These are phyloP conservation scores for Papilio gigon DNA, from an alignment of 2,888 invertebrate species.

Conservation along the genomic window DNA sequence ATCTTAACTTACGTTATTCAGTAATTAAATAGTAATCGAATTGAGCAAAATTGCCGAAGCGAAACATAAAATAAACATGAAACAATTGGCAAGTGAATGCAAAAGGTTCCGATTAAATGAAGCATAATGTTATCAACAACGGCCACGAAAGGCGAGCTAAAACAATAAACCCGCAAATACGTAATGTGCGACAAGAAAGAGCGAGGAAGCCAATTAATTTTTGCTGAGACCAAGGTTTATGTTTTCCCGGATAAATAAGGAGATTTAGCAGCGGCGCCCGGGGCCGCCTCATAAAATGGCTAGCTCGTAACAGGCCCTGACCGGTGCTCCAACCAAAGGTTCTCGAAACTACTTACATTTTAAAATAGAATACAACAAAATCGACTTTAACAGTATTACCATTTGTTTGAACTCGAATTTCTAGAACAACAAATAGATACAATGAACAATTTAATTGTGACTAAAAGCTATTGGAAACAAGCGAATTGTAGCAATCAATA, in stretches of 20 bases:
- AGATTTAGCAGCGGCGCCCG: constrained; percentile 76
- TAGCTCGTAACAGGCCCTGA: constrained; percentile 70
- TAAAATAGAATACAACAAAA: constrained; percentile 7
- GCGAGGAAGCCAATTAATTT: constrained; percentile 79
- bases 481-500: constrained; percentile 17
- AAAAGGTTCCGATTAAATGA: constrained; percentile 17
- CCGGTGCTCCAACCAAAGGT: constrained; percentile 67
- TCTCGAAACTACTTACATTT: constrained; percentile 53
- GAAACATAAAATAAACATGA: neutral
- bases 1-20: too few species aligned
- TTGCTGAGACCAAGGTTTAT: constrained; percentile 78
- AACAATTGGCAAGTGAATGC: neutral
- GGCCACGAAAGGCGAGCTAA: constrained; percentile 52
- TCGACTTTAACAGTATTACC: constrained; percentile 23
- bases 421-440: constrained; percentile 16
- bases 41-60: neutral
- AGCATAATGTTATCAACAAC: constrained; percentile 50
- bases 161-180: constrained; percentile 67
- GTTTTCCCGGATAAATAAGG: constrained; percentile 80
- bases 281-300: constrained; percentile 73
- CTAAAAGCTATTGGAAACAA: constrained; percentile 40
- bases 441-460: constrained; percentile 22
- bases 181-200: constrained; percentile 72
- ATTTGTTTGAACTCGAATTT: constrained; percentile 39
- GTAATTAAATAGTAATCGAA: neutral